Evolutionary conservation across 2,888 invertebrate genomes (phyloP).

Genomic region (Polia nebulosa): DNA sequence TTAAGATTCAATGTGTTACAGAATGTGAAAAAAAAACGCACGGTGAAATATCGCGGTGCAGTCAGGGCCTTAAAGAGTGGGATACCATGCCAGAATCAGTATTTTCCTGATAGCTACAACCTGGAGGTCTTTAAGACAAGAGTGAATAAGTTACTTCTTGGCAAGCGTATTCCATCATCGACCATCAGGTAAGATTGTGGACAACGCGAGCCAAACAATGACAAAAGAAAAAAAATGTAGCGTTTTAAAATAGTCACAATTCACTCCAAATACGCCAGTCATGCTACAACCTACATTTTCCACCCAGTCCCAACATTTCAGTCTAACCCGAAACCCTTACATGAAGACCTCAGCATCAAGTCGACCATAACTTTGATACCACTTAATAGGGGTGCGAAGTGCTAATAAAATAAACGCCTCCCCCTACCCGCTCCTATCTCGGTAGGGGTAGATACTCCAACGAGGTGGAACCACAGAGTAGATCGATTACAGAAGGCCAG

Average conservation of each 20-base stretch:
- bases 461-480: conserved; percentile 2
- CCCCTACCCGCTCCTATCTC: conserved; percentile 8
- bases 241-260: too few relatives aligned
- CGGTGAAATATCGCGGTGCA: too few relatives aligned
- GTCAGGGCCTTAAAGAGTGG: too few relatives aligned
- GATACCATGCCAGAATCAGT: too few relatives aligned
- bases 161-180: too few relatives aligned
- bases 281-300: not conserved
- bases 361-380: conserved; percentile 56
- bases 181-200: too few relatives aligned
- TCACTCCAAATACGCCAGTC: not conserved
- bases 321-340: conserved; percentile 17
- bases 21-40: too few relatives aligned
- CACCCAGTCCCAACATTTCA: conserved; percentile 5
- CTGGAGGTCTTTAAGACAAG: too few relatives aligned
- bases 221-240: not conserved
- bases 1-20: too few relatives aligned
- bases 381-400: conserved; percentile 64
- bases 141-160: too few relatives aligned
- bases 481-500: not conserved
- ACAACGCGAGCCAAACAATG: too few relatives aligned
- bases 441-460: conserved; percentile 29
- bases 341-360: conserved; percentile 54
- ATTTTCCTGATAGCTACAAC: too few relatives aligned
- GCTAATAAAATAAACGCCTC: conserved; percentile 62